Base-by-base conservation (phyloP, 2,888 invertebrate species). In the Diaperis boleti region DNA sequence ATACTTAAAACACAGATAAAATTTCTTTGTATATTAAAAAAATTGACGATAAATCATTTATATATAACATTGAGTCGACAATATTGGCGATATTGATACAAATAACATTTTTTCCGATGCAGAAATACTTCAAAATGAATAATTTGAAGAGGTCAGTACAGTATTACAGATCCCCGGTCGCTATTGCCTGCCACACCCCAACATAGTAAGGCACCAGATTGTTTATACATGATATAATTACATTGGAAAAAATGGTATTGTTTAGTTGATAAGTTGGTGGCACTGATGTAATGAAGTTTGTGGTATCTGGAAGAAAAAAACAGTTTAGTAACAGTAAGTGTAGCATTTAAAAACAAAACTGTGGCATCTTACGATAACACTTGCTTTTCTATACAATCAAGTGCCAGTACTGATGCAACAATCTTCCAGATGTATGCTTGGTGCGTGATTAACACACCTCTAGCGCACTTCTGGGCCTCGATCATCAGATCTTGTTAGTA, bases 171-270 rank as follows among this genome's bases (percentile, higher is more conserved):
- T 76, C 77, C 74, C 76, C 74, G 73, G 74, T 78, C 76, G 73
- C 78, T 77, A 78, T 77, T 79, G 79, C 79, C 77, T 79, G 77
- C 77, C 78, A 74, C 78, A 76, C 74, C 76, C 78, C 77, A 78
- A 79, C 77, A 76, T 73, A 79, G 79, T 81, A 81, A 81, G 81
- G 81, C 81, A 81, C 81, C 80, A 80, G 79, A 80, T 77, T 78
- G 74, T 78, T 78, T 77, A 76, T 79, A 78, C 75, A 73, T 72
- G 70, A 74, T 76, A 75, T 69, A 57, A 67, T 64, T 77, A 80
- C 80, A 79, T 76, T 72, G 80, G 79, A 80, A 80, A 81, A 80
- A 81, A 80, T 79, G 79, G 73, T 79, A 79, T 78, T 77, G 75
- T 72, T 66, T 65, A 59, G 64, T 73, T 71, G 72, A 71, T 69